A percentile compares a stretch with the other conserved stretches of the same genome.
Conservation (phyloP, 2,113 vertebrate species). For the Maccullochella peelii region DNA sequence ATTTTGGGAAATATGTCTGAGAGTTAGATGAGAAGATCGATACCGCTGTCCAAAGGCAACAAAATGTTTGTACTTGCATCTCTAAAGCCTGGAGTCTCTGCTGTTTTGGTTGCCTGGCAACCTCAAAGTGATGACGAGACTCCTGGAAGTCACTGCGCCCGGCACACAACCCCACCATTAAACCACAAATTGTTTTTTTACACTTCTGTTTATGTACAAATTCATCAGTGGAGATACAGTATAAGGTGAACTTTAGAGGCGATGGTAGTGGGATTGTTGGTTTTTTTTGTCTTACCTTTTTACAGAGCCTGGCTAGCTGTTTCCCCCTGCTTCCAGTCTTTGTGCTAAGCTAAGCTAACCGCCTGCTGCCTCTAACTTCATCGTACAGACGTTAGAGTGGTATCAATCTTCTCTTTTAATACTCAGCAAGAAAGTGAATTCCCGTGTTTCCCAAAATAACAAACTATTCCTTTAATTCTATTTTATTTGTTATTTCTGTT, state of each 20-base stretch:
- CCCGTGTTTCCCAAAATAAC: conserved; percentile 1
- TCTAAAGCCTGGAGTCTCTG: neutral
- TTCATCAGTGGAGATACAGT: neutral
- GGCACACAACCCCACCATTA: no score
- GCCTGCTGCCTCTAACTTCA: neutral
- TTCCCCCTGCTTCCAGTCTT: neutral
- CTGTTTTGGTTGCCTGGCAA: neutral
- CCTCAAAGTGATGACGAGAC: neutral
- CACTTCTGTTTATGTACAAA: neutral
- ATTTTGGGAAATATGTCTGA: neutral
- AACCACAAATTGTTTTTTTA: neutral
- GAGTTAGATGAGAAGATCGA: neutral
- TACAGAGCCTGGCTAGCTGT: neutral
- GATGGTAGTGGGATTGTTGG: no score
- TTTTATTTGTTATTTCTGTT: neutral
- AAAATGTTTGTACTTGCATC: neutral
- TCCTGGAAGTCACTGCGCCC: neutral
- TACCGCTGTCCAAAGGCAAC: neutral
- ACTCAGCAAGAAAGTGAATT: neutral
- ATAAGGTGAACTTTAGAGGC: neutral
- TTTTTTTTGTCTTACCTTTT: no score
- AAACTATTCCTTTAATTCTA: neutral
- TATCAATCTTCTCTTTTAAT: neutral
- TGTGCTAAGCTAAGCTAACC: conserved; percentile 18
- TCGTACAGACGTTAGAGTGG: neutral